These are phyloP conservation scores for Peribatodes rhomboidaria DNA, from an alignment of 2,888 invertebrate genomes.

Conservation along the genomic window DNA sequence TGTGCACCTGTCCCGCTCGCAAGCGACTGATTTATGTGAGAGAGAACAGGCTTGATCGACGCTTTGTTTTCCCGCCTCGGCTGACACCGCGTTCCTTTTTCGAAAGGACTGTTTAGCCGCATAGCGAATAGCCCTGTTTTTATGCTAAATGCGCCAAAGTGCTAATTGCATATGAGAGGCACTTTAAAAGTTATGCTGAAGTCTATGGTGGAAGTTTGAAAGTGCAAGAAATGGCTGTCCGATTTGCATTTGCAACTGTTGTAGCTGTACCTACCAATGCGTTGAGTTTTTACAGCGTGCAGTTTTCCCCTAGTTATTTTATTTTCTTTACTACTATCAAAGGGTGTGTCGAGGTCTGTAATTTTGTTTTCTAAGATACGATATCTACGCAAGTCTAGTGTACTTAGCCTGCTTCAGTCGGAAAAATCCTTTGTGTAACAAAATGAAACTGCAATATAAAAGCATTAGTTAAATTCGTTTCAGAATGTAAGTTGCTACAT, in stretches of 20 bases:
- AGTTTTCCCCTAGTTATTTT: neutral
- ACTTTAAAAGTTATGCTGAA: too few species aligned
- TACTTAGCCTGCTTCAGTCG: neutral
- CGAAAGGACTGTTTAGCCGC: slow-evolving; percentile 59
- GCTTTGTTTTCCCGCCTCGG: slow-evolving; percentile 82
- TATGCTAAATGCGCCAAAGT: neutral
- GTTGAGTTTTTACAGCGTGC: too few species aligned
- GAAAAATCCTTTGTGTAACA: neutral
- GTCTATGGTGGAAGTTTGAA: too few species aligned
- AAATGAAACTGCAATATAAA: neutral
- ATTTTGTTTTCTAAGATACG: neutral
- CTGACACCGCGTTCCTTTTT: slow-evolving; percentile 67
- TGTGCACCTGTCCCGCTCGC: slow-evolving; percentile 84
- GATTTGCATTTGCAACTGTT: too few species aligned
- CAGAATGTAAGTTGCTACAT: neutral
- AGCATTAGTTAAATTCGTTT: neutral
- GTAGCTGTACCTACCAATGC: too few species aligned
- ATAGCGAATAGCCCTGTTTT: neutral
- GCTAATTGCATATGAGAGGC: too few species aligned
- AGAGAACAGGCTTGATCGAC: slow-evolving; percentile 85
- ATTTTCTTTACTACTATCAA: neutral
- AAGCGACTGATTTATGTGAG: slow-evolving; percentile 85
- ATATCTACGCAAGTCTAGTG: neutral
- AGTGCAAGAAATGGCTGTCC: too few species aligned
- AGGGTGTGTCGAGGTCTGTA: neutral